Base-by-base conservation (phyloP, 2,113 vertebrate genomes). In the Caloenas nicobarica region DNA sequence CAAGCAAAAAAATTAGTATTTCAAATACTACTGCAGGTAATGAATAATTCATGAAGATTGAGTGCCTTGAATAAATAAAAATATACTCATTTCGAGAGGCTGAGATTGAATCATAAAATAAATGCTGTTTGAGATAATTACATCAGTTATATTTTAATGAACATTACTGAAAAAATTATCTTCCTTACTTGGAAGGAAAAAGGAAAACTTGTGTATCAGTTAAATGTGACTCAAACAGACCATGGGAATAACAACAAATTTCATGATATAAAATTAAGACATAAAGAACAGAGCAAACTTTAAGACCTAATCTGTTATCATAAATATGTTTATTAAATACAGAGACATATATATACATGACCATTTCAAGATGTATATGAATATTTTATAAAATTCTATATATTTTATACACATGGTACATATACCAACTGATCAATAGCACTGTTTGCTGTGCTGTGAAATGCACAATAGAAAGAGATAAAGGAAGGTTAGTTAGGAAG, bases 21-120 rank as follows among this genome's bases (percentile, higher is more conserved):
- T 93, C 34, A 76, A 81, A 76, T 50, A 72, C 14, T 33, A 16
- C 26, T 50, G 44, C 22, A 82, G 16, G 4, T 69, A 83, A 73
- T 70, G 40, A 94, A 91, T 93, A 66, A 94, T 88, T 73, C 24
- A 93, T 38, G 24, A 88, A 5, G 14, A 79, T 6, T 64, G 16
- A 85, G 29, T 82, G 33, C 12, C 29, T 72, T 76, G 29, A 91
- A 69, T 82, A 91, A 90, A 93, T 76, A 89, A 78, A 11, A 48
- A 65, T 8, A 7, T 3, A 65, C 13, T 71, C 1, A 72, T 91
- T 93, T 87, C 31, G 72, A 50, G 44, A 65, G 7, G 11, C 7
- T 79, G 34, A 84, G 46, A 66, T 54, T 84, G 69, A 93, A 58
- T 81, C 77, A 92, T 73, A 87, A 91, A 86, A 62, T 53, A 91